Base-by-base conservation (phyloP, 92 coral and sea anemone genomes). In the Paramuricea clavata region DNA sequence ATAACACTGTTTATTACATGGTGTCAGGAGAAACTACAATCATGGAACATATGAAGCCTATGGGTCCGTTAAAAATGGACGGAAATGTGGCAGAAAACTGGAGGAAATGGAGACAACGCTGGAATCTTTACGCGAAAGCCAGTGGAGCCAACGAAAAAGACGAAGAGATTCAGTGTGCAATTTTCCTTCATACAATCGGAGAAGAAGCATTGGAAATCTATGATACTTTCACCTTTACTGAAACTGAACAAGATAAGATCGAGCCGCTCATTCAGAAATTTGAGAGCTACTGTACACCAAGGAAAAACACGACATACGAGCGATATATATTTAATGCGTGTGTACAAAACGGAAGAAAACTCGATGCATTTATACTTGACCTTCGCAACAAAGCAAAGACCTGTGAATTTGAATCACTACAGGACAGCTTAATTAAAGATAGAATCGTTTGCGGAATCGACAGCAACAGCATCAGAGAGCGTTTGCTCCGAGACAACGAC, bases 151-250 rank as follows among this genome's bases (percentile, higher is more conserved):
- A 26, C 67, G 57, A 27, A 23, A 54, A 78, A 60, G 88, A 69
- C 47, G 42, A 67, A 57, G 69, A 57, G 31, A 87, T 82, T 33
- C 90, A 81, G 47, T 87, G 90, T 49, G 90, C 81, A 0, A 69
- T 79, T n/a, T 81, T 87, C 39, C 86, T 87, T 25, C 90, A 87
- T 49, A 87, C 91, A 0, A 87, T 81, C 26, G 91, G 91, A n/a
- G 88, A 82, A 43, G 91, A 81, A 30, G 65, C 91, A 35, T 57
- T 82, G 39, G 87, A 56, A 49, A 73, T 87, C 15, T 69, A 69
- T 42, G 78, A 89, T 23, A 85, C 92, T 9, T 89, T 89, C 81
- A 84, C 74, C 31, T 89, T 89, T 74, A 56, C 67, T 11, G 69
- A 78, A 62, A 72, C n/a, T 34, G 41, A 89, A 61, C 21, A 36